A percentile compares a stretch with the other conserved stretches of the same genome.
These are phyloP conservation scores for Folsomia candida DNA, from an alignment of 2,888 invertebrate species.

Conservation along the genomic window DNA sequence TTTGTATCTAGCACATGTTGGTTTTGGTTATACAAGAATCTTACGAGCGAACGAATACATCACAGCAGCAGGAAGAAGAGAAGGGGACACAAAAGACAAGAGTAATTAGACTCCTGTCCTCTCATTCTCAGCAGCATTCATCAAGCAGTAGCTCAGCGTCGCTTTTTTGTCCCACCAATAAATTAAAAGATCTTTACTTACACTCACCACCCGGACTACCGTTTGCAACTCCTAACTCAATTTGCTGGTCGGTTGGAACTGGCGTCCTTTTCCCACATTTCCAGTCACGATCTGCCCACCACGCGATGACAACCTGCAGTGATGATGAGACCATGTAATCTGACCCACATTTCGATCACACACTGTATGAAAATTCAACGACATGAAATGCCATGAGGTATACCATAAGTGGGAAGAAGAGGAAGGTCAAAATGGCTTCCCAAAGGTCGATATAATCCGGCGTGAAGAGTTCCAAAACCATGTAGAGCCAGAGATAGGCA, in stretches of 20 bases:
- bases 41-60: neutral
- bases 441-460: conserved; percentile 58
- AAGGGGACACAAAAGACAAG: neutral
- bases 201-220: conserved; percentile 53
- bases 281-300: conserved; percentile 58
- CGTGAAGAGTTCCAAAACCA: conserved; percentile 56
- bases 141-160: too few relatives aligned
- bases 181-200: conserved; percentile 44
- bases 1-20: neutral
- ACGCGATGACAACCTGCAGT: conserved; percentile 58
- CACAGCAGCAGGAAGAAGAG: neutral
- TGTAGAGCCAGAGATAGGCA: conserved; percentile 62
- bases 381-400: too few relatives aligned
- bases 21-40: neutral
- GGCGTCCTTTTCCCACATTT: conserved; percentile 55
- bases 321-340: too few relatives aligned
- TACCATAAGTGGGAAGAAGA: conserved; percentile 59
- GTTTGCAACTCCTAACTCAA: conserved; percentile 54
- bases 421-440: conserved; percentile 61
- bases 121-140: neutral
- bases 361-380: too few relatives aligned
- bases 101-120: neutral
- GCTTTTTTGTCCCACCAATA: too few relatives aligned
- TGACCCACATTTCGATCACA: too few relatives aligned
- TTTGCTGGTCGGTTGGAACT: conserved; percentile 54